phyloP scores from a whole-genome alignment of 2,888 invertebrate genomes.

The Volucella inanis region DNA sequence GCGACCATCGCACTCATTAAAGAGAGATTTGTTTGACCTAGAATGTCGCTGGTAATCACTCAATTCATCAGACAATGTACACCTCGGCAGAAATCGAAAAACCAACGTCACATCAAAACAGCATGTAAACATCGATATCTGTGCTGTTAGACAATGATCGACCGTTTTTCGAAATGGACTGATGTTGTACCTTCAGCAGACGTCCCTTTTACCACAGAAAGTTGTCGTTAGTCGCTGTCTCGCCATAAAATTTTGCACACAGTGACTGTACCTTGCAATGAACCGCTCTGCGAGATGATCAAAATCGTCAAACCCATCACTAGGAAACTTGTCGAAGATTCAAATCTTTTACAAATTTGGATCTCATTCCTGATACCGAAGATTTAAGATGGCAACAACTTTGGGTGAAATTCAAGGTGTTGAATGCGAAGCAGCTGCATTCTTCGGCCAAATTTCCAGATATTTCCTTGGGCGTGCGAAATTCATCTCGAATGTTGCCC shows the following conservation, averaged over 20 bases:
- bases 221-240: too few species aligned
- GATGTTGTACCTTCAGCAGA: background rate
- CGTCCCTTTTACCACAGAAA: too few species aligned
- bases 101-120: background rate
- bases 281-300: too few species aligned
- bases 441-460: constrained; percentile 98
- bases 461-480: constrained; percentile 95
- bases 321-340: constrained; percentile 96
- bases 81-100: background rate
- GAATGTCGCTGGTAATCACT: background rate
- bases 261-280: too few species aligned
- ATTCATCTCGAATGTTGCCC: constrained; percentile 97
- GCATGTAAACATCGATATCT: background rate
- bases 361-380: constrained; percentile 99
- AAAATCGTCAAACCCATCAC: constrained; percentile 98
- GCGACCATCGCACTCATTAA: too few species aligned
- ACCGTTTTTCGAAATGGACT: background rate
- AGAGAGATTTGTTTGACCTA: background rate
- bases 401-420: constrained; percentile 98
- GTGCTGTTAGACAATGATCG: too few species aligned
- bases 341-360: constrained; percentile 96
- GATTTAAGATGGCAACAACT: constrained; percentile 99
- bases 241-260: too few species aligned
- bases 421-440: constrained; percentile 98
- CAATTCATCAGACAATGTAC: background rate